Conservation (phyloP, 1,140 invertebrate genomes). For the Brachionus sp. region DNA sequence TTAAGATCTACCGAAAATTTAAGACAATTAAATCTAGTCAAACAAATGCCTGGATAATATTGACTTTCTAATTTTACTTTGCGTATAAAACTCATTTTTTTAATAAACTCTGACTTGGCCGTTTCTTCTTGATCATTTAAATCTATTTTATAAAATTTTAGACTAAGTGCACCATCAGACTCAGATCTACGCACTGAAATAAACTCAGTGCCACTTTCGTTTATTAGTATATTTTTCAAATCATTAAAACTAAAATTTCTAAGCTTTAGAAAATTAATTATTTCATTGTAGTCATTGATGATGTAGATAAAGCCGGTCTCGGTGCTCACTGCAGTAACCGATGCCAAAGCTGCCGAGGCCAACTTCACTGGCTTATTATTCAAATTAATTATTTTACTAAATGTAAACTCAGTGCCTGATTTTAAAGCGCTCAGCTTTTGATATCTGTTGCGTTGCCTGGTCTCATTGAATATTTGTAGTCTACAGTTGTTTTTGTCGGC, state of each 20-base stretch:
- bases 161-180: background rate
- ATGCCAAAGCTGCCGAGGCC: background rate
- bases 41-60: constrained; percentile 14
- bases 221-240: background rate
- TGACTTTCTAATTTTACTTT: constrained; percentile 21
- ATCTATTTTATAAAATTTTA: constrained; percentile 32
- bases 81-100: constrained; percentile 23
- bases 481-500: constrained; percentile 38
- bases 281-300: constrained; percentile 7
- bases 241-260: background rate
- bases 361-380: constrained; percentile 35
- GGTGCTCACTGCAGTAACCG: constrained; percentile 7
- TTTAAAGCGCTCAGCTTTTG: background rate
- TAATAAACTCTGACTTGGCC: background rate
- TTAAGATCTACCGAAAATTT: background rate
- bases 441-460: background rate
- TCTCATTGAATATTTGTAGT: constrained; percentile 35
- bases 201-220: background rate
- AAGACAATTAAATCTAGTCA: background rate
- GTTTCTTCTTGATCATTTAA: background rate
- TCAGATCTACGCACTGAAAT: background rate
- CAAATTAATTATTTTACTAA: background rate
- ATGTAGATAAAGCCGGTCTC: constrained; percentile 31
- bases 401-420: constrained; percentile 24
- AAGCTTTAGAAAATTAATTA: constrained; percentile 24